Conservation (phyloP, 2,113 vertebrate genomes). For the Setophaga coronata region DNA sequence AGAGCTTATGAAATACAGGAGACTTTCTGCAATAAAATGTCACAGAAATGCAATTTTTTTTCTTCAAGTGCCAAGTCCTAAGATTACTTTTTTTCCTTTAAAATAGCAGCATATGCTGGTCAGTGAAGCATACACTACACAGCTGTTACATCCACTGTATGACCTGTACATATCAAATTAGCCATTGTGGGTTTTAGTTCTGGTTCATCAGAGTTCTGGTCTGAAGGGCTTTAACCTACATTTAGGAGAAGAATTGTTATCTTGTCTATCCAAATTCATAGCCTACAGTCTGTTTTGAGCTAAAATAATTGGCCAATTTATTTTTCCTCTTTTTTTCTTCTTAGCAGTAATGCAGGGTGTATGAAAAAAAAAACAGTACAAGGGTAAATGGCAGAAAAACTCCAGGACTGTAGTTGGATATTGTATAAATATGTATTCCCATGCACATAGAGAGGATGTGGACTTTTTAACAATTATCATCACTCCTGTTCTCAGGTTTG, state of each 20-base stretch:
- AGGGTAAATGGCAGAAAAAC: not conserved
- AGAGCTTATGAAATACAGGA: not conserved
- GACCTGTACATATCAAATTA: conserved; percentile 37
- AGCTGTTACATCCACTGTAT: conserved; percentile 45
- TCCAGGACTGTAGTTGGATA: not conserved
- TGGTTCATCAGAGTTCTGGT: conserved; percentile 42
- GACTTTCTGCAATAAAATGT: not conserved
- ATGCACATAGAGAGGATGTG: not conserved
- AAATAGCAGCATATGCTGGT: conserved; percentile 1
- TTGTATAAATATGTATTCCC: not conserved
- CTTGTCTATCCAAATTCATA: conserved; percentile 26
- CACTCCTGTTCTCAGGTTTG: not conserved
- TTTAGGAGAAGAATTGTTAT: conserved; percentile 30
- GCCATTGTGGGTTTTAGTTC: conserved; percentile 14
- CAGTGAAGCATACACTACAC: conserved; percentile 41
- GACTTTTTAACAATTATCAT: not conserved
- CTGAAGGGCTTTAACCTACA: conserved; percentile 28
- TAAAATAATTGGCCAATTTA: not conserved
- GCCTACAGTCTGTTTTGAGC: not conserved
- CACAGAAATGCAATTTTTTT: not conserved
- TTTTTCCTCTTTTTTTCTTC: not conserved
- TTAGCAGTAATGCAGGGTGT: not conserved
- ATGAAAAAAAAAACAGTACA: not conserved
- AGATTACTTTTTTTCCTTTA: not conserved
- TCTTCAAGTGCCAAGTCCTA: not conserved